Evolutionary conservation across 37 sponge, comb jelly and placozoan genomes (phyloP), one percentile per base, ranked within the genome.

Genomic region (Halichondria panicea): DNA sequence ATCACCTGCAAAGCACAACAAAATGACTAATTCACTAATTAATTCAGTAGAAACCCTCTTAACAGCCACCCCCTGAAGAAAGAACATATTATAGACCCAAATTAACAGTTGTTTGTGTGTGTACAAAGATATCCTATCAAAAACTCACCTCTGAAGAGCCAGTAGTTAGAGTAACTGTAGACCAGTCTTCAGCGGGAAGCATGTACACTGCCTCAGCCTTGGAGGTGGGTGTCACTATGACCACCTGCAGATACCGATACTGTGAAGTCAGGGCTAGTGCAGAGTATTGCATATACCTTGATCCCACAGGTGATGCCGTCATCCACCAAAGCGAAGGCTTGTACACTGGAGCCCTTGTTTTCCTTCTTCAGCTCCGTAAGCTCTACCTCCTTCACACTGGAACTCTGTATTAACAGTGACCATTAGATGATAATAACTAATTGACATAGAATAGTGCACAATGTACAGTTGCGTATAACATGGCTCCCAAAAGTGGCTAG

Each of bases 151-250:
- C 81, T 30, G 73, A 38, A 67, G 80, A 81, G 0, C 74, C 74
- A 32, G 63, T 50, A n/a, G 71, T 68, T 22, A 86, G 53, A 35
- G 79, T 77, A 36, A 55, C 58, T 11, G 32, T 50, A 9, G 69
- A 48, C 50, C 40, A 66, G 48, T 72, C 75, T 55, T 67, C 59
- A 43, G 24, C 34, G 0, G 89, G 89, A 0, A 81, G 55, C 22
- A 55, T 56, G 56, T 64, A 88, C 44, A 83, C 77, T 15, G 68
- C 56, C 41, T 50, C 52, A 30, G 74, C 78, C 42, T 39, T 58
- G 33, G 89, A 88, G 19, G 89, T 88, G 42, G 89, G 64, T 12
- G 83, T 82, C 24, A 52, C 72, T 27, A 88, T 72, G 53, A n/a
- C 59, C 39, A 88, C 79, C 89, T 88, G 66, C 32, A 77, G 4